A percentile compares a stretch with the other conserved stretches of the same genome.
These are phyloP conservation scores for Lanistes nyassanus DNA, from an alignment of 1,140 invertebrate genomes.

Conservation along the genomic window DNA sequence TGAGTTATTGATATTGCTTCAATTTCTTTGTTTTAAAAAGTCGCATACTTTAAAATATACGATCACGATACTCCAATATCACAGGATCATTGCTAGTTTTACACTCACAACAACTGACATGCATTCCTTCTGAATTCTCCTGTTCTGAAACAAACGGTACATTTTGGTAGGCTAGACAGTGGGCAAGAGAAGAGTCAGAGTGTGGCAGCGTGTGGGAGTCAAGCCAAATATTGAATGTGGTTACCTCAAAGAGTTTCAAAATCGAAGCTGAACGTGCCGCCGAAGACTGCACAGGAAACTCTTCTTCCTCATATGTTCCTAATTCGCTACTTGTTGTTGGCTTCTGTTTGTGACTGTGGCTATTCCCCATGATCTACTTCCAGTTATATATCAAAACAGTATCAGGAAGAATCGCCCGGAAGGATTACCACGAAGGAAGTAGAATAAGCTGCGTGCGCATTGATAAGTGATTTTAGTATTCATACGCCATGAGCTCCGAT, in stretches of 20 bases:
- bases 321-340: not conserved
- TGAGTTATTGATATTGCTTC: too few species aligned
- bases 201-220: too few species aligned
- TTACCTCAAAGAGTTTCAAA: slow-evolving; percentile 49
- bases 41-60: too few species aligned
- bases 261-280: slow-evolving; percentile 29
- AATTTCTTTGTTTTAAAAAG: too few species aligned
- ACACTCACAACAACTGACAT: too few species aligned
- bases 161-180: too few species aligned
- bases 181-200: too few species aligned
- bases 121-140: too few species aligned
- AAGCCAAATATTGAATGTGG: too few species aligned
- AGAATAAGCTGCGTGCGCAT: slow-evolving; percentile 13
- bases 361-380: slow-evolving; percentile 13
- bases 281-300: not conserved
- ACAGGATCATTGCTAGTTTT: too few species aligned
- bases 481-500: slow-evolving; percentile 4
- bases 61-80: too few species aligned
- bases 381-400: slow-evolving; percentile 8
- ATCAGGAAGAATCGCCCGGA: not conserved
- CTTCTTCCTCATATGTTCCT: not conserved
- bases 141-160: too few species aligned
- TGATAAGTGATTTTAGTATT: slow-evolving; percentile 23
- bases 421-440: slow-evolving; percentile 16
- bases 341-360: not conserved